Conservation (phyloP, 2,888 invertebrate species). For the Nebria salina region DNA sequence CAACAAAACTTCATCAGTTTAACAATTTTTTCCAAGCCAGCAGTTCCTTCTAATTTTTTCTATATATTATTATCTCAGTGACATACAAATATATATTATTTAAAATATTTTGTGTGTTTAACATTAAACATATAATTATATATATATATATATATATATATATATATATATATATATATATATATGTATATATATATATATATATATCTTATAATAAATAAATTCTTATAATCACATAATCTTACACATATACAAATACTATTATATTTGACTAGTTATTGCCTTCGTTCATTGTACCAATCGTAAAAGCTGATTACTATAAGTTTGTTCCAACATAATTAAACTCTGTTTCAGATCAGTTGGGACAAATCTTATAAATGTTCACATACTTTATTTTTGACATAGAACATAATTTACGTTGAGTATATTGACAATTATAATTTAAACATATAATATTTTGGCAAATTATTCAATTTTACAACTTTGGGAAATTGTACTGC, state of each 20-base stretch:
- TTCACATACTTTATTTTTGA: not conserved
- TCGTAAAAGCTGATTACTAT: conserved; percentile 9
- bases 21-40: conserved; percentile 25
- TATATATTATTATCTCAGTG: conserved; percentile 36
- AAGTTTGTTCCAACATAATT: no score
- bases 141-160: no score
- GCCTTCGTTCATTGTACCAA: conserved; percentile 20
- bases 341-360: no score
- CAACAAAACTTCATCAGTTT: conserved; percentile 9
- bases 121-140: conserved; percentile 39
- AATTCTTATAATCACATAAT: conserved; percentile 32
- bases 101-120: not conserved
- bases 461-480: not conserved
- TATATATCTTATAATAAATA: conserved; percentile 37
- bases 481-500: no score
- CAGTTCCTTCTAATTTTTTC: conserved; percentile 3
- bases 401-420: not conserved
- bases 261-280: conserved; percentile 44
- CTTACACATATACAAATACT: conserved; percentile 42
- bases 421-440: not conserved
- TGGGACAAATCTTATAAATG: no score
- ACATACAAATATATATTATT: conserved; percentile 23
- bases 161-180: no score
- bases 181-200: no score
- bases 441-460: not conserved